Evolutionary conservation across 2,113 vertebrate species (phyloP), one percentile per base, ranked within the genome.

Genomic region (Arenaria interpres): DNA sequence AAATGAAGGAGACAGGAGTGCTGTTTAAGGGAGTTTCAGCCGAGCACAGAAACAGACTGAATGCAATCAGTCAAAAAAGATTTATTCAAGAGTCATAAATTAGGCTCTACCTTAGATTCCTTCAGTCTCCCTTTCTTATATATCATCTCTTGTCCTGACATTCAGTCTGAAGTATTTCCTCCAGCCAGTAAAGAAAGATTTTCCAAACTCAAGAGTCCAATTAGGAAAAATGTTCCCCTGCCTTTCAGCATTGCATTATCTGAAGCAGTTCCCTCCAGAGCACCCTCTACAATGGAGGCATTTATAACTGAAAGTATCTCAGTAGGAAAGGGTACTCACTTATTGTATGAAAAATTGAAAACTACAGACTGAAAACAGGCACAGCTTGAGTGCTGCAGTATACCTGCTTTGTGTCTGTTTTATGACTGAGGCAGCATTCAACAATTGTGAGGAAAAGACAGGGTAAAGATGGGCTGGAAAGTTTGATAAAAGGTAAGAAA

Each of bases 171-270:
- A 98, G 97, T 97, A 97, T 97, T 98, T 98, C 97, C 97, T 98
- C 96, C 93, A 94, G 90, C 74, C 68, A 89, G 94, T 82, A 97
- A 97, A 96, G 97, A 98, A 94, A 97, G 92, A 95, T 96, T 95
- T 98, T 97, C 96, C 94, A 97, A 97, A 97, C 97, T 98, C 96
- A 98, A 98, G 98, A 97, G 98, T 93, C 97, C 98, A 98, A 98
- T 98, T 98, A 98, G 97, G 96, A 97, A 93, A 96, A 97, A 97
- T 92, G 91, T 97, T 98, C 97, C 93, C 95, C 64, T 88, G 95
- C 97, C 94, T 98, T 98, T 98, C 96, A 97, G 83, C 53, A 59
- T 85, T 83, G 89, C 91, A 96, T 97, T 98, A 96, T 96, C 91
- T 97, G 94, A 96, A 85, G 85, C 48, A 95, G 85, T 90, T 96